Evolutionary conservation across 2,113 vertebrate species (phyloP).

Genomic region (Trogon surrucura): DNA sequence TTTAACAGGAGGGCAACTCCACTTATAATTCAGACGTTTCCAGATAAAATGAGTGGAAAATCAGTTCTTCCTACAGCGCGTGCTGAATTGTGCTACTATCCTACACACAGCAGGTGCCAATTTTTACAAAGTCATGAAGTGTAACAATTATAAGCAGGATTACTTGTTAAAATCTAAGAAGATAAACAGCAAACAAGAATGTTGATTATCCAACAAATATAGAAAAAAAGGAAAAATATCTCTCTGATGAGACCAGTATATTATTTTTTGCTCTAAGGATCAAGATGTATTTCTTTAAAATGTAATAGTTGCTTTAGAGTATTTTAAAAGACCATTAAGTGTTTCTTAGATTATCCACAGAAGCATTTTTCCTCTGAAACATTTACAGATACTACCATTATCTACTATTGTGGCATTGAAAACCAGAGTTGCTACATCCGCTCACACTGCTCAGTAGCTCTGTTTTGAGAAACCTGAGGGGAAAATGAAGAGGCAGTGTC

Average conservation of each 20-base stretch:
- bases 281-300: background rate
- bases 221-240: background rate
- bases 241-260: background rate
- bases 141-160: constrained; percentile 73
- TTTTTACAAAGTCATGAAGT: constrained; percentile 67
- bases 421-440: background rate
- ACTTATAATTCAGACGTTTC: constrained; percentile 67
- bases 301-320: background rate
- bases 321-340: background rate
- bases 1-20: constrained; percentile 10
- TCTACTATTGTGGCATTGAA: background rate
- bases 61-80: constrained; percentile 61
- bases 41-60: constrained; percentile 74
- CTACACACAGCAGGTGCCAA: constrained; percentile 63
- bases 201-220: constrained; percentile 68
- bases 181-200: constrained; percentile 74
- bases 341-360: background rate
- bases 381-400: background rate
- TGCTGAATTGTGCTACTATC: constrained; percentile 71
- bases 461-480: background rate
- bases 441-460: background rate
- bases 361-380: background rate
- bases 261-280: background rate
- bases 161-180: constrained; percentile 71
- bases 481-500: background rate